Evolutionary conservation across 2,797 vertebrate genomes (phyloP).

Genomic region (Aldrovandia affinis): DNA sequence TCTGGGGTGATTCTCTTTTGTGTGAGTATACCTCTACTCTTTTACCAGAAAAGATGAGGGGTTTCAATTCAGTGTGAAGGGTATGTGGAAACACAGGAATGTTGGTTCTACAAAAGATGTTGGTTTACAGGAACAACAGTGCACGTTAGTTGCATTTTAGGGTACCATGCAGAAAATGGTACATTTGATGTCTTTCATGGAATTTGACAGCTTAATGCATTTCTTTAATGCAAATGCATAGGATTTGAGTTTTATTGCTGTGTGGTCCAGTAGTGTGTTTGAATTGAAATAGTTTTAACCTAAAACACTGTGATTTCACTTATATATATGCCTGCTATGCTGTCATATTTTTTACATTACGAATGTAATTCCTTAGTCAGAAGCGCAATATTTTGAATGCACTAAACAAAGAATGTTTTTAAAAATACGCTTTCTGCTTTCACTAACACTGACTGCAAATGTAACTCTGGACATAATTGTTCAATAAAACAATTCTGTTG

Average conservation of each 20-base stretch:
- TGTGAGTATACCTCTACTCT: not conserved
- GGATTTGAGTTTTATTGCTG: not conserved
- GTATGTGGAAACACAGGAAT: not conserved
- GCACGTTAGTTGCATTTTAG: not conserved
- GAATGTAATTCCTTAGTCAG: not conserved
- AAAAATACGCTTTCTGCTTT: not conserved
- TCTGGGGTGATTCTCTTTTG: not conserved
- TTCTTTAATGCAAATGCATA: not conserved
- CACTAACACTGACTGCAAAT: slow-evolving; percentile 19
- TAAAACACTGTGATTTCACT: not conserved
- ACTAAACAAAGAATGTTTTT: slow-evolving; percentile 21
- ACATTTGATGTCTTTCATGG: not conserved
- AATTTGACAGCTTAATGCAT: not conserved
- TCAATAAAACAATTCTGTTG: slow-evolving; percentile 12
- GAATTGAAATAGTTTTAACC: not conserved
- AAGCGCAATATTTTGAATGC: not conserved
- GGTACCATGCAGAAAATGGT: not conserved
- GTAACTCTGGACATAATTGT: slow-evolving; percentile 14
- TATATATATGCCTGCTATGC: not conserved
- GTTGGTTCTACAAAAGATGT: not conserved
- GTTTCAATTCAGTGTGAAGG: not conserved
- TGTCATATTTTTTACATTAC: not conserved
- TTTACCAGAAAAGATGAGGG: not conserved
- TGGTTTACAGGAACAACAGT: not conserved
- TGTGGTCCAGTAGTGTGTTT: not conserved